phyloP scores from a whole-genome alignment of 1,140 invertebrate genomes.

The Ips typographus region DNA sequence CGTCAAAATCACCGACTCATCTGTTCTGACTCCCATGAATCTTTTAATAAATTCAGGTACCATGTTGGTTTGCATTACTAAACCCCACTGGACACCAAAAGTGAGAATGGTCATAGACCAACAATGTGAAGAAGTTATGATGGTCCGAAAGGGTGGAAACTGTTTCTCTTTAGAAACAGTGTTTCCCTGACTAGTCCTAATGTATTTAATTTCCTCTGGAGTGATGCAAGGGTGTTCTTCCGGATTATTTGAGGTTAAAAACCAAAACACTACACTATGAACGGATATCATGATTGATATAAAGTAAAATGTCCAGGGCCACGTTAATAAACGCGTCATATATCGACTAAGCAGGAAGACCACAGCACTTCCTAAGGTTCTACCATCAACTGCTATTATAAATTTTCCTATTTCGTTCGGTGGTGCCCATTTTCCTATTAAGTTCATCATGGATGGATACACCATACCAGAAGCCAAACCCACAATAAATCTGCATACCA shows the following conservation, averaged over 20 bases:
- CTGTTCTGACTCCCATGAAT: slow-evolving; percentile 77
- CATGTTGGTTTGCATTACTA: slow-evolving; percentile 73
- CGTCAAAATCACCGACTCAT: slow-evolving; percentile 48
- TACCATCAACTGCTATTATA: slow-evolving; percentile 70
- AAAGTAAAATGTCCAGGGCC: slow-evolving; percentile 58
- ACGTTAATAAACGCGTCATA: slow-evolving; percentile 65
- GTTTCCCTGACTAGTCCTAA: slow-evolving; percentile 62
- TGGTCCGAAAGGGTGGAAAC: slow-evolving; percentile 57
- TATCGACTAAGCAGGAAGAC: slow-evolving; percentile 66
- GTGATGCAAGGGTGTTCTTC: slow-evolving; percentile 72
- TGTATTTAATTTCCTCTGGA: slow-evolving; percentile 72
- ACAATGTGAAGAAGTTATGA: too few species aligned
- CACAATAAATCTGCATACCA: slow-evolving; percentile 29
- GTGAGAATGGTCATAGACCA: slow-evolving; percentile 15
- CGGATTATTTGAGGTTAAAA: slow-evolving; percentile 69
- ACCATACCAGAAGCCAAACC: slow-evolving; percentile 57
- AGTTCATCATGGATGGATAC: slow-evolving; percentile 71
- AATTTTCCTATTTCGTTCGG: slow-evolving; percentile 75
- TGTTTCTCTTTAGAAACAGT: slow-evolving; percentile 57
- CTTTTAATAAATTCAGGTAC: slow-evolving; percentile 79
- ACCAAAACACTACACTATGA: slow-evolving; percentile 26
- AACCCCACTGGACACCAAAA: slow-evolving; percentile 52
- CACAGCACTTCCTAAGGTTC: slow-evolving; percentile 75
- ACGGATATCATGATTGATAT: slow-evolving; percentile 16
- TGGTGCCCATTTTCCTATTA: slow-evolving; percentile 72